Evolutionary conservation across 2,113 vertebrate genomes (phyloP).

Genomic region (Scalopus aquaticus): DNA sequence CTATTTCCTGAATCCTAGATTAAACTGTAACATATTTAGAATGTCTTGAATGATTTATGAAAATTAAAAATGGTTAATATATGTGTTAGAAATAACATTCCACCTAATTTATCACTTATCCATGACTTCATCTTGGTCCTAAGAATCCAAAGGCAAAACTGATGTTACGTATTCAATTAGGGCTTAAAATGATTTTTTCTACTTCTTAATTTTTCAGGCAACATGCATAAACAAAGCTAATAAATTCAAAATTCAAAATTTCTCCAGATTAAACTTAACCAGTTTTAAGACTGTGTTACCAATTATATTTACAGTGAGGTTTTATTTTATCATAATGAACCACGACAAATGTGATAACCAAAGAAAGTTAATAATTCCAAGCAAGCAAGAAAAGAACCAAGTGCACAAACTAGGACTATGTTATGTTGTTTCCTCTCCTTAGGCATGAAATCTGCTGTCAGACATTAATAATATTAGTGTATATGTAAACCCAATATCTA

Average conservation of each 20-base stretch:
- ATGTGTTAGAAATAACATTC: conserved; percentile 63
- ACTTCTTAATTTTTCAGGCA: conserved; percentile 42
- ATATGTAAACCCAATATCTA: neutral
- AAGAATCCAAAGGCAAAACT: neutral
- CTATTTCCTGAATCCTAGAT: conserved; percentile 47
- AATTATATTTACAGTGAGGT: neutral
- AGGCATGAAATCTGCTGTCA: neutral
- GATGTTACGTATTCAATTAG: conserved; percentile 26
- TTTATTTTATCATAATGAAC: neutral
- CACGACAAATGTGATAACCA: neutral
- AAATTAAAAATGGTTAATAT: conserved; percentile 65
- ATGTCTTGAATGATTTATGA: conserved; percentile 59
- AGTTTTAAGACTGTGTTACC: neutral
- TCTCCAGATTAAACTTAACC: neutral
- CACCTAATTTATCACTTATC: conserved; percentile 63
- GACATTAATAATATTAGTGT: neutral
- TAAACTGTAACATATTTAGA: conserved; percentile 57
- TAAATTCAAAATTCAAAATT: neutral
- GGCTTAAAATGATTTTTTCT: conserved; percentile 5
- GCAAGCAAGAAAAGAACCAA: neutral
- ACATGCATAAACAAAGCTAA: conserved; percentile 17
- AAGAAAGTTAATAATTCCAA: neutral
- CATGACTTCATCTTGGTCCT: neutral
- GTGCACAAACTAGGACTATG: neutral
- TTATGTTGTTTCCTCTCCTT: neutral